Conservation (phyloP, 2,888 invertebrate genomes). For the Amitus sp. region DNA sequence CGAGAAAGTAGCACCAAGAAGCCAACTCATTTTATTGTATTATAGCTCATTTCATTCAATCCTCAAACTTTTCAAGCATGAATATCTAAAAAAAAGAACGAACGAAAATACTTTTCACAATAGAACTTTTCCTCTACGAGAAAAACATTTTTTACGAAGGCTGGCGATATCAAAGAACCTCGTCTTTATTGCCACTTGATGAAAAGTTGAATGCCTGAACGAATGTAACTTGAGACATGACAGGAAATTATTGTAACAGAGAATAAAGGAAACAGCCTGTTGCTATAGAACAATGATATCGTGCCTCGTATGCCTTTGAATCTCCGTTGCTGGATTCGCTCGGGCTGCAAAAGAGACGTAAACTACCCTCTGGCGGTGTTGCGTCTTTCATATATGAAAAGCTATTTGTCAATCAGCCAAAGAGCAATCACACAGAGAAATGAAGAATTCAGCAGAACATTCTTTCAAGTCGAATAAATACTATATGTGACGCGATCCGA, state of each 20-base stretch:
- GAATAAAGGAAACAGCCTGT: neutral
- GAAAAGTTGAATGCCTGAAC: neutral
- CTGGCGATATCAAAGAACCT: neutral
- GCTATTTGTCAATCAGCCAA: conserved; percentile 11
- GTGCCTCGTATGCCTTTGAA: conserved; percentile 5
- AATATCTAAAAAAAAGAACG: no score
- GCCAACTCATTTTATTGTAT: no score
- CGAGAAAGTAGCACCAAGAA: no score
- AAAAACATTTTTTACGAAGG: no score
- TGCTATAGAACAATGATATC: conserved; percentile 6
- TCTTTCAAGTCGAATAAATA: neutral
- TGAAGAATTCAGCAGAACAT: no score
- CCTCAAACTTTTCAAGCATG: no score
- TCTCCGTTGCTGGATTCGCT: neutral
- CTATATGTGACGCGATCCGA: no score
- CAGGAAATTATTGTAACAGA: conserved; percentile 2
- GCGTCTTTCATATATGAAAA: conserved; percentile 3
- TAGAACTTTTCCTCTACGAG: no score
- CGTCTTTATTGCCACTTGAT: conserved; percentile 5
- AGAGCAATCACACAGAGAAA: no score
- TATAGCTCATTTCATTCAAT: no score
- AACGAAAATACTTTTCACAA: no score
- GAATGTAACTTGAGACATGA: neutral
- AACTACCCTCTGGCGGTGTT: conserved; percentile 3
- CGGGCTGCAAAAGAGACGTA: neutral